Percentiles rank a stretch among this genome's conserved stretches.
These are phyloP conservation scores for Poeciliopsis gracilis DNA, from an alignment of 2,797 vertebrate genomes.

Conservation along the genomic window DNA sequence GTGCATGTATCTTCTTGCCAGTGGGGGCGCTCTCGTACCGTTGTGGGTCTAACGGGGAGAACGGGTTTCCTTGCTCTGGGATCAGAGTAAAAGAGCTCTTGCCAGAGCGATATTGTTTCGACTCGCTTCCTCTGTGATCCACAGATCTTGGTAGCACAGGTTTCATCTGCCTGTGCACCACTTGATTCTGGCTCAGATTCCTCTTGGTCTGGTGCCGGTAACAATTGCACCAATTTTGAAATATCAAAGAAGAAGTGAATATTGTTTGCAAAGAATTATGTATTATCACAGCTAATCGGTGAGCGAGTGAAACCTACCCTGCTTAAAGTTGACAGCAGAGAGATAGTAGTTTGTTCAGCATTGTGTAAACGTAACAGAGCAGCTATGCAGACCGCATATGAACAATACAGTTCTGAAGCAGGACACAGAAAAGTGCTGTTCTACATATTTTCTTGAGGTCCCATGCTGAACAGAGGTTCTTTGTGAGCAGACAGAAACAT, in stretches of 20 bases:
- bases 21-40: too few relatives aligned
- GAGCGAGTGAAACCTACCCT: background rate
- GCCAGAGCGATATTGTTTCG: too few relatives aligned
- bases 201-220: too few relatives aligned
- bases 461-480: slow-evolving; percentile 78
- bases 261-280: background rate
- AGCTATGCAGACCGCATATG: background rate
- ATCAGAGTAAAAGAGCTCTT: too few relatives aligned
- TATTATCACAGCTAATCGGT: background rate
- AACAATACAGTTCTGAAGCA: slow-evolving; percentile 5
- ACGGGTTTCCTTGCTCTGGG: too few relatives aligned
- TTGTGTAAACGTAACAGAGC: background rate
- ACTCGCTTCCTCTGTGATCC: too few relatives aligned
- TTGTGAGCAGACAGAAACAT: slow-evolving; percentile 81
- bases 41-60: too few relatives aligned
- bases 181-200: too few relatives aligned
- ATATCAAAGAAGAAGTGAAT: background rate
- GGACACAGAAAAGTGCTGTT: slow-evolving; percentile 34
- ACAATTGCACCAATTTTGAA: background rate
- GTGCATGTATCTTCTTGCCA: too few relatives aligned
- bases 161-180: too few relatives aligned
- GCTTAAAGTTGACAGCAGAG: background rate
- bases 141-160: too few relatives aligned
- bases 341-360: background rate
- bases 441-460: slow-evolving; percentile 13